Base-by-base conservation (phyloP, 2,888 invertebrate genomes). In the Pyrochroa serraticornis region DNA sequence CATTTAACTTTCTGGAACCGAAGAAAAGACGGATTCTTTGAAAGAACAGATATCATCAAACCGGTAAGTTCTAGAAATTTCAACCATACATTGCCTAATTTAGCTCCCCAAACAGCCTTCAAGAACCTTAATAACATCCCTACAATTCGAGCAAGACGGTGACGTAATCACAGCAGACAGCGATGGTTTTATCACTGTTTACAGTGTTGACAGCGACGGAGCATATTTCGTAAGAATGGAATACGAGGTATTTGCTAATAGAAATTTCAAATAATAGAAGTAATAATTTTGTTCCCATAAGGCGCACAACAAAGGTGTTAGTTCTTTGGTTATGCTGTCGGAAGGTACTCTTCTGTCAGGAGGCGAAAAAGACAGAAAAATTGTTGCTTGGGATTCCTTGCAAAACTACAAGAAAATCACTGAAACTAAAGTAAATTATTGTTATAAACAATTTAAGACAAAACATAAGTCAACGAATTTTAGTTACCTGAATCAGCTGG, bases 1-100 rank as follows among this genome's bases (percentile, higher is more conserved):
- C 95, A 95, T 75, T 80, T 96, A 62, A 92, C 94, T 0, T 95
- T 95, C 78, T 96, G 95, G 95, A 94, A 93, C 71, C 84, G 94
- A 54, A 83, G 93, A 60, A 93, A 93, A 81, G 94, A 94, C 75
- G 93, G 93, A 36, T 95, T 91, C 81, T 95, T 92, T 74, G 95
- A 91, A 81, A 84, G 93, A 60, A 93, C 93, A 0, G 93, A 94
- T 69, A 92, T 94, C 48, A 90, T 94, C 22, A 93, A 93, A 80
- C 92, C 90, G 53, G 90, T 90, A 80, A 77, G 75, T 63, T 22
- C 30, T 31, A 30, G 36, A 1, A 32, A 32, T n/a, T 34, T 30
- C 7, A 42, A 30, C n/a, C 3, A 8, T 39, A 33, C 3, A 41
- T 22, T 50, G 7, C 8, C n/a, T 30, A n/a, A 52, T 78, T 81